Base-by-base conservation (phyloP, 2,888 invertebrate genomes). In the Muscina levida region DNA sequence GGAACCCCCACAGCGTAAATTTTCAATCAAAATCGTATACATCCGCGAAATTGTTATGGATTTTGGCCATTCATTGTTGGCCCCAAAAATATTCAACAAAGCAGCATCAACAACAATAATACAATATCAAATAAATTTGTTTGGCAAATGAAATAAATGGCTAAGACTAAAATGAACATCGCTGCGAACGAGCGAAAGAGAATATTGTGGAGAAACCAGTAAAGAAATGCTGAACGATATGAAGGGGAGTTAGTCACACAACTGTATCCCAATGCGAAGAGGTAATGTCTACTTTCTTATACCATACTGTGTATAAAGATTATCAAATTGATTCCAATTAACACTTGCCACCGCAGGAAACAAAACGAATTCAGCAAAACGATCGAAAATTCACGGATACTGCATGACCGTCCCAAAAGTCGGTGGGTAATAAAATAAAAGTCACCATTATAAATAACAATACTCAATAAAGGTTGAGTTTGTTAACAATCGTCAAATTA, bases 251-350 rank as follows among this genome's bases (percentile, higher is more conserved):
- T 44, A 2, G n/a, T 8, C 44, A 10, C 4, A 8, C 44, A 4
- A 44, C 5, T 11, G 44, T 13, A 44, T 13, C 44, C 44, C 4
- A 44, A 44, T 44, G 48, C 37, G 31, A 8, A 48, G 66, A 57
- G 42, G 56, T 66, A 71, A 72, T 72, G 68, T 17, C 15, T 17
- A 11, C 79, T 82, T 84, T 83, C 78, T 78, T 81, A 81, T 78
- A 82, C 78, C 81, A 80, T 75, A 81, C 82, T 82, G 82, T 82
- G 83, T 81, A 77, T 82, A 82, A 83, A 88, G 89, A 88, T 88
- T 87, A 88, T 89, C 88, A 89, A 89, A 89, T 90, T 89, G 90
- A 90, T 90, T 89, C 89, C 89, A 90, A 89, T 89, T 89, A 89
- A 90, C 89, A 89, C 89, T 90, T 90, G 89, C 90, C 89, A 89